These are phyloP conservation scores for Cebus imitator DNA, from an alignment of 2,113 vertebrate species.

Conservation along the genomic window DNA sequence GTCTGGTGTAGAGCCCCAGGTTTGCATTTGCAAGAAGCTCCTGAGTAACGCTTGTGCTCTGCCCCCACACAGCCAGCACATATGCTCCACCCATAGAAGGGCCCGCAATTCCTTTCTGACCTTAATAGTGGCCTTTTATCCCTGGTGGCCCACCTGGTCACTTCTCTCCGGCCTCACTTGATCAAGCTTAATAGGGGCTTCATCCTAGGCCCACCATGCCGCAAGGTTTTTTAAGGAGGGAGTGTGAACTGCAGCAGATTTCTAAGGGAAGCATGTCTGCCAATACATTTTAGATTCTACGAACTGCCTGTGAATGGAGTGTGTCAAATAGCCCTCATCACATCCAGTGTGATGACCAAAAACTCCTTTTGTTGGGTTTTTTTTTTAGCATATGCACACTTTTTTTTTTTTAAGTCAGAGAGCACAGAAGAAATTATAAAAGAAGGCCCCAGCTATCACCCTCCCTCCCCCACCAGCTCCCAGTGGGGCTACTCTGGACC, in stretches of 20 bases:
- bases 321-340: background rate
- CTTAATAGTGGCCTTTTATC: background rate
- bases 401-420: background rate
- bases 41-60: too few relatives aligned
- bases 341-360: background rate
- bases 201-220: too few relatives aligned
- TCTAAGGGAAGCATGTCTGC: background rate
- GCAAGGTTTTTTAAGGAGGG: background rate
- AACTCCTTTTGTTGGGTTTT: background rate
- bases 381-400: background rate
- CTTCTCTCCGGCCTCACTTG: background rate
- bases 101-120: background rate
- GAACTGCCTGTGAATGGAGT: background rate
- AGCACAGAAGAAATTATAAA: background rate
- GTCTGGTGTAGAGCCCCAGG: background rate
- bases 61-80: background rate
- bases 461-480: too few relatives aligned
- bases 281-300: background rate
- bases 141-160: background rate
- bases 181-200: background rate
- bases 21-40: background rate
- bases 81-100: background rate
- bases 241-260: background rate
- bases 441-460: background rate
- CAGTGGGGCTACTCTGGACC: background rate